Base-by-base conservation (phyloP, 1,140 invertebrate species). In the Odontomachus brunneus region DNA sequence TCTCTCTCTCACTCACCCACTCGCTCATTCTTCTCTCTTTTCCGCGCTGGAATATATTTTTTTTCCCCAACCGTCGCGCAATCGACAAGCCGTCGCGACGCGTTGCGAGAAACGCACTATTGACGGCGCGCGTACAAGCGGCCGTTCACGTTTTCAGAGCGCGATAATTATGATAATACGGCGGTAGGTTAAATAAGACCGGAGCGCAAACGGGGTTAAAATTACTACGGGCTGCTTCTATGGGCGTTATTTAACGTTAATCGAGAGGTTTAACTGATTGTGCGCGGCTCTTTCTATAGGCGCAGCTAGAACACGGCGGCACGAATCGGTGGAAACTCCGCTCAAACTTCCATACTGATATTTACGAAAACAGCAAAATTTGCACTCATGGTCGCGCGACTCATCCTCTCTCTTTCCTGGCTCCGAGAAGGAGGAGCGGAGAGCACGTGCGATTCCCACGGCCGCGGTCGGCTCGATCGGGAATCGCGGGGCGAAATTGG, bases 211-310 rank as follows among this genome's bases (percentile, higher is more conserved):
- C 44, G 38, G 48, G 14, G 51, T 71, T 69, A 71, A 71, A 69
- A 80, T 80, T 71, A 69, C 22, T 48, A 22, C 17, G 7, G 51
- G 49, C 59, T 5, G 73, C 12, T 63, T 11, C 19, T 55, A 59
- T 57, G 69, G n/a, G 71, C 53, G 57, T 80, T 38, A 22, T 24
- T 69, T 80, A 67, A 24, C 57, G 51, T 80, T 80, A 80, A 66
- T 29, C 38, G n/a, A 9, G 3, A 26, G 22, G 38, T 62, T 38
- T 53, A 66, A 66, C 26, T 24, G 19, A 53, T 66, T 55, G 29
- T 38, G 44, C 1, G 38, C 38, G 38, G 38, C 38, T 44, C 38
- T 44, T 44, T 44, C 38, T 53, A n/a, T 15, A 33, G 26, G n/a
- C 24, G 22, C 48, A 38, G 53, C 38, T 51, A 76, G 59, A 76